Base-by-base conservation (phyloP, 1,140 invertebrate species). In the Drosophila arawakana region DNA sequence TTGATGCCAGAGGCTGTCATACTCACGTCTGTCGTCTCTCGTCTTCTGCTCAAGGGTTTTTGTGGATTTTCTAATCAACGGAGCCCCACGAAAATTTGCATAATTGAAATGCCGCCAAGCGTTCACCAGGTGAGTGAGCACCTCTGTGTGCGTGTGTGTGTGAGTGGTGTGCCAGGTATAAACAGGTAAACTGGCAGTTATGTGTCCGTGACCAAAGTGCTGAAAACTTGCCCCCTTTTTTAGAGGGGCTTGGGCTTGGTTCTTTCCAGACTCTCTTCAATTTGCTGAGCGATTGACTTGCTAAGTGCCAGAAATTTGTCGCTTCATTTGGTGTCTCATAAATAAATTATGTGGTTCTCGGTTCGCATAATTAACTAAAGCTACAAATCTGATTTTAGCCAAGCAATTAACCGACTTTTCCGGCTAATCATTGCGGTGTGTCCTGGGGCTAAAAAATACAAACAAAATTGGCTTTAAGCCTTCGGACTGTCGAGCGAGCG, bases 51-150 rank as follows among this genome's bases (percentile, higher is more conserved):
- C 68, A 69, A 77, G 77, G 55, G 54, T 65, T 76, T 71, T 69
- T 57, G 67, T 37, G 84, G 84, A 89, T 86, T 86, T 86, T 84
- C 72, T 89, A 89, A 89, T 89, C 84, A 89, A 84, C 80, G 69
- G 69, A 55, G 72, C 59, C 69, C 63, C 57, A 57, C 72, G 39
- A 78, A 83, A 89, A 57, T 89, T 89, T 89, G 85, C 84, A 89
- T 89, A 89, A 89, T 89, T 89, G 82, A 90, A 90, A 81, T 69
- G 69, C 66, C 69, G 68, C 66, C 80, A 55, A 65, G 63, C 68
- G 67, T 81, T 68, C 62, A 4, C 65, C 79, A 81, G 78, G 69
- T 76, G 43, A 49, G 59, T 30, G 52, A 63, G 41, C 18, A 2
- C 18, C 18, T 2, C 18, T 21, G 37, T 34, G 6, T 30, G 25